phyloP scores from a whole-genome alignment of 2,113 vertebrate species.

The Triplophysa siluroides region DNA sequence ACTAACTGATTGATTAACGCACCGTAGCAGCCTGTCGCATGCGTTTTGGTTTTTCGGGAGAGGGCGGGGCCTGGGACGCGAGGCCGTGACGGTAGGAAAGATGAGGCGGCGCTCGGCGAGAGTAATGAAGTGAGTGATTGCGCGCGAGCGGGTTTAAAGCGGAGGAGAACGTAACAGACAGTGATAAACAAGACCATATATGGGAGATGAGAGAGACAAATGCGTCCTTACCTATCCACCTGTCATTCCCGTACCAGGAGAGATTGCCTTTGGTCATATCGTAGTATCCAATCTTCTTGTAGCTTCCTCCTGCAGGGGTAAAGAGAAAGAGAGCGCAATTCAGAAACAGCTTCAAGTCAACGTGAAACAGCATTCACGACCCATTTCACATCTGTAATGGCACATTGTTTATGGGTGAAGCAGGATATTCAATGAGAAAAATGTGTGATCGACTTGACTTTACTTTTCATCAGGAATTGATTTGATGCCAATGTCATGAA shows the following conservation, averaged over 20 bases:
- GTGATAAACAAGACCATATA: conserved; percentile 49
- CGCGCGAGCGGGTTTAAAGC: conserved; percentile 10
- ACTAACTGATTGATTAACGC: conserved; percentile 57
- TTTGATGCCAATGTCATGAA: not conserved
- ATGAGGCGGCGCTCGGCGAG: not conserved
- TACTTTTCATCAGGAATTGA: not conserved
- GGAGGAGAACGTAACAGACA: conserved; percentile 19
- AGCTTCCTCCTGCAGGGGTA: conserved; percentile 78
- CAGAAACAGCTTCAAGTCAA: conserved; percentile 22
- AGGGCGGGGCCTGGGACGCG: not conserved
- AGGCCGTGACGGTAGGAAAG: conserved; percentile 16
- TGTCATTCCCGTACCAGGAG: conserved; percentile 90
- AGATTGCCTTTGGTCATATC: conserved; percentile 94
- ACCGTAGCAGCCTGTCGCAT: conserved; percentile 28
- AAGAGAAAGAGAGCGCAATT: conserved; percentile 23
- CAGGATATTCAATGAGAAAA: not conserved
- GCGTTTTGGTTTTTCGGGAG: not conserved
- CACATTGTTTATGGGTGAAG: not conserved
- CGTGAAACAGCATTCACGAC: not conserved
- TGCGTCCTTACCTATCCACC: conserved; percentile 84
- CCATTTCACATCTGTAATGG: not conserved
- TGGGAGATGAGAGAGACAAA: conserved; percentile 30
- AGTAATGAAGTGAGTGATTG: conserved; percentile 10
- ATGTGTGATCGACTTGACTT: not conserved
- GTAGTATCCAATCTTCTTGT: conserved; percentile 95